phyloP scores from a whole-genome alignment of 2,888 invertebrate species.

The Aromia moschata region DNA sequence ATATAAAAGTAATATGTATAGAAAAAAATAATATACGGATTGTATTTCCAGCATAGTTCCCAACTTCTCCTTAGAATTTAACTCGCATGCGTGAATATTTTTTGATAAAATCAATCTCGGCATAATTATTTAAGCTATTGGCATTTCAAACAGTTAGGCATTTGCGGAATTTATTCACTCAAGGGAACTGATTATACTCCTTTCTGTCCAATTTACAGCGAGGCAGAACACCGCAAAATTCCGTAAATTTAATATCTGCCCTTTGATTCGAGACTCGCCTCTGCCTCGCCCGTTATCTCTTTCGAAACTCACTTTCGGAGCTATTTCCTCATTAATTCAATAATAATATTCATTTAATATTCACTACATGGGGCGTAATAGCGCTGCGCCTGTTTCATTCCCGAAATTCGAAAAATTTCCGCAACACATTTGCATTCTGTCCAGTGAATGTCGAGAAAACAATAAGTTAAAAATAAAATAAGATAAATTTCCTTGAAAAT shows the following conservation, averaged over 20 bases:
- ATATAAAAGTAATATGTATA: too few relatives aligned
- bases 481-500: too few relatives aligned
- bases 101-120: constrained; percentile 1
- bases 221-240: constrained; percentile 64
- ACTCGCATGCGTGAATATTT: not conserved
- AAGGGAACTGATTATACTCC: constrained; percentile 45
- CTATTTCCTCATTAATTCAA: constrained; percentile 35
- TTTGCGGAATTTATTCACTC: constrained; percentile 45
- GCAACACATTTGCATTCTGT: too few relatives aligned
- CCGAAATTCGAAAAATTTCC: not conserved
- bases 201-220: constrained; percentile 41
- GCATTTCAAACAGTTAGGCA: constrained; percentile 34
- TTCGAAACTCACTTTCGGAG: constrained; percentile 32
- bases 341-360: constrained; percentile 30
- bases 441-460: too few relatives aligned
- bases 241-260: constrained; percentile 68
- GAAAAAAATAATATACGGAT: too few relatives aligned
- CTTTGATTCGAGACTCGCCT: constrained; percentile 41
- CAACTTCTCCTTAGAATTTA: too few relatives aligned
- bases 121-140: constrained; percentile 26
- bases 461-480: too few relatives aligned
- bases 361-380: not conserved
- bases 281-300: constrained; percentile 27
- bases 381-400: not conserved
- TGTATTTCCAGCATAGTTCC: too few relatives aligned